Base-by-base conservation (phyloP, 2,113 vertebrate species). In the Sterrhoptilus dennistouni region DNA sequence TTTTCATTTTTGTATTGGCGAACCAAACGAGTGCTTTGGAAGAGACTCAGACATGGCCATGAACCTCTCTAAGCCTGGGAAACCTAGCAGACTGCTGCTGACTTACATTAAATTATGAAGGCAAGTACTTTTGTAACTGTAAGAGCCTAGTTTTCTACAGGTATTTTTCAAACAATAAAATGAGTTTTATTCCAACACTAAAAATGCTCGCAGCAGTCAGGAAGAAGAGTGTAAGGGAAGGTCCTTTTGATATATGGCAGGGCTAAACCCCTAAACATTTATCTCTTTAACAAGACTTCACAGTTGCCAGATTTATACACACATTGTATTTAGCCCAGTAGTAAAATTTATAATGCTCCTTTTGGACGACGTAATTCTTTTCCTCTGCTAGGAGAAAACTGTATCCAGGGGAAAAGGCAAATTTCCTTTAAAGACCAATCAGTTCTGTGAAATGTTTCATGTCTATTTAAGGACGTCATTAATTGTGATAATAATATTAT, bases 231-330 rank as follows among this genome's bases (percentile, higher is more conserved):
- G 25, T 90, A 77, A 59, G n/a, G 28, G 11, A 91, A 91, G 59
- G 79, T 71, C 57, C 42, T 86, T 65, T 76, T 85, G 82, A 96
- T 91, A 61, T 61, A 95, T 22, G n/a, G 3, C 42, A 80, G 64
- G 38, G 57, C 57, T 80, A 57, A 94, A 96, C 23, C 38, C 6
- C 33, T 56, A 71, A 71, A 88, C 45, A 13, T 97, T 94, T 94
- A 95, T 96, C 96, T 97, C 45, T 94, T 95, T 95, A 90, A 87
- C 84, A 93, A 72, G 77, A 75, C 44, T 81, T 95, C 94, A 89
- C 45, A 74, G 65, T 80, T 92, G 79, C 77, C 80, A 96, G 92
- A 94, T 95, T 96, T 94, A 96, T 1, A 1, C 49, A 71, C 53
- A 92, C 40, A 23, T 75, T 92, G 71, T 91, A 77, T 95, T 91